phyloP scores from a whole-genome alignment of 2,888 invertebrate species.

The Dinocampus coccinellae region DNA sequence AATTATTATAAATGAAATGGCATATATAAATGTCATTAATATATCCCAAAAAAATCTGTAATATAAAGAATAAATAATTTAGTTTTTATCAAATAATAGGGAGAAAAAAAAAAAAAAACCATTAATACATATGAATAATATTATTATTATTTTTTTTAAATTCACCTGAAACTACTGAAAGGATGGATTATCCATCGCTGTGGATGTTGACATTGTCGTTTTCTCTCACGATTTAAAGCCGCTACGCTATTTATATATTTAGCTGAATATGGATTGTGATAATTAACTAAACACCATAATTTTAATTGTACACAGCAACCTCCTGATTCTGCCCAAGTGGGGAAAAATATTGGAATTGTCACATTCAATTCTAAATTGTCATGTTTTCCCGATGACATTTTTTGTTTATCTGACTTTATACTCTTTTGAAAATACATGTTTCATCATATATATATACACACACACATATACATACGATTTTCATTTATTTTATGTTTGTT shows the following conservation, averaged over 20 bases:
- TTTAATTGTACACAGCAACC: slow-evolving; percentile 37
- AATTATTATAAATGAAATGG: slow-evolving; percentile 57
- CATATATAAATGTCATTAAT: slow-evolving; percentile 56
- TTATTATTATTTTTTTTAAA: slow-evolving; percentile 5
- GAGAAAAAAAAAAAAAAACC: slow-evolving; percentile 16
- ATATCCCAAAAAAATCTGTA: slow-evolving; percentile 61
- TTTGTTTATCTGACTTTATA: background rate
- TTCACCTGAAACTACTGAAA: slow-evolving; percentile 54
- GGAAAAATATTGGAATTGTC: slow-evolving; percentile 25
- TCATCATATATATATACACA: no score
- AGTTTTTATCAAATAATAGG: no score
- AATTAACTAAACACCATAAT: slow-evolving; percentile 44
- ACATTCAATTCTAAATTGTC: background rate
- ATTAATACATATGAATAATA: background rate
- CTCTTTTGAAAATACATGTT: background rate
- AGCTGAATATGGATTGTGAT: slow-evolving; percentile 51
- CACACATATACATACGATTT: background rate
- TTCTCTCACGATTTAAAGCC: slow-evolving; percentile 53
- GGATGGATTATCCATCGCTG: slow-evolving; percentile 64
- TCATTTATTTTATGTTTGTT: background rate
- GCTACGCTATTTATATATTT: slow-evolving; percentile 54
- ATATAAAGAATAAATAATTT: slow-evolving; percentile 13
- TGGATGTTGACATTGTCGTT: slow-evolving; percentile 46
- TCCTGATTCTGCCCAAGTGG: slow-evolving; percentile 23
- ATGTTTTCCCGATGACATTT: background rate